A percentile compares a stretch with the other conserved stretches of the same genome.
These are phyloP conservation scores for Lycaena phlaeas DNA, from an alignment of 2,888 invertebrate species.

Conservation along the genomic window DNA sequence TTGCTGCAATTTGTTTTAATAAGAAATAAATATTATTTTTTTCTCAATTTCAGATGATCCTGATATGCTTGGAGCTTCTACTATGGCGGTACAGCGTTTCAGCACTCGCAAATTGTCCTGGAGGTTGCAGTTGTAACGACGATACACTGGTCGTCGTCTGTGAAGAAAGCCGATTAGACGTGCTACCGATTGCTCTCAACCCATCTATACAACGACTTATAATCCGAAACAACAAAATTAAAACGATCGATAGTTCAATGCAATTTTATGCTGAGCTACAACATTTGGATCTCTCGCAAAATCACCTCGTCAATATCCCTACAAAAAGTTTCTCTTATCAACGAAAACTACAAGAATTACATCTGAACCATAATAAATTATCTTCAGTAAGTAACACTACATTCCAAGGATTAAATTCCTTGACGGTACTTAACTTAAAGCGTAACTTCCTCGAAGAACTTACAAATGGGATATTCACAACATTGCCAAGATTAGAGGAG, in stretches of 20 bases:
- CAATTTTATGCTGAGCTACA: slow-evolving; percentile 91
- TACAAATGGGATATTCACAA: slow-evolving; percentile 81
- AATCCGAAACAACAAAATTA: slow-evolving; percentile 88
- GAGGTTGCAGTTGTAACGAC: slow-evolving; percentile 90
- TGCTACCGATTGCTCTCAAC: slow-evolving; percentile 91
- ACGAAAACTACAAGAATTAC: slow-evolving; percentile 85
- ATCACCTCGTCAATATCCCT: slow-evolving; percentile 87
- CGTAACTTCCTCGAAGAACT: slow-evolving; percentile 88
- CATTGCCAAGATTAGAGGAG: slow-evolving; percentile 84
- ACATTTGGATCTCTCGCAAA: slow-evolving; percentile 87
- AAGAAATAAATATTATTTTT: slow-evolving; percentile 7
- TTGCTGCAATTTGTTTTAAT: too few species aligned
- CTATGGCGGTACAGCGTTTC: slow-evolving; percentile 58
- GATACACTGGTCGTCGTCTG: slow-evolving; percentile 90
- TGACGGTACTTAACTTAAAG: slow-evolving; percentile 85
- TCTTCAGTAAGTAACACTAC: slow-evolving; percentile 85
- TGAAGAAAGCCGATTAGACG: slow-evolving; percentile 88
- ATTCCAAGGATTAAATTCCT: slow-evolving; percentile 82
- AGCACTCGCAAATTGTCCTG: slow-evolving; percentile 86
- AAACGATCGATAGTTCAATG: slow-evolving; percentile 90
- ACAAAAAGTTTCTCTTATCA: slow-evolving; percentile 85
- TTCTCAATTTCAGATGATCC: slow-evolving; percentile 49
- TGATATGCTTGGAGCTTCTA: slow-evolving; percentile 48
- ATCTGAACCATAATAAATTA: slow-evolving; percentile 88
- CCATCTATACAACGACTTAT: slow-evolving; percentile 90